Evolutionary conservation across 2,888 invertebrate genomes (phyloP).

Genomic region (Cephus sareptanus): DNA sequence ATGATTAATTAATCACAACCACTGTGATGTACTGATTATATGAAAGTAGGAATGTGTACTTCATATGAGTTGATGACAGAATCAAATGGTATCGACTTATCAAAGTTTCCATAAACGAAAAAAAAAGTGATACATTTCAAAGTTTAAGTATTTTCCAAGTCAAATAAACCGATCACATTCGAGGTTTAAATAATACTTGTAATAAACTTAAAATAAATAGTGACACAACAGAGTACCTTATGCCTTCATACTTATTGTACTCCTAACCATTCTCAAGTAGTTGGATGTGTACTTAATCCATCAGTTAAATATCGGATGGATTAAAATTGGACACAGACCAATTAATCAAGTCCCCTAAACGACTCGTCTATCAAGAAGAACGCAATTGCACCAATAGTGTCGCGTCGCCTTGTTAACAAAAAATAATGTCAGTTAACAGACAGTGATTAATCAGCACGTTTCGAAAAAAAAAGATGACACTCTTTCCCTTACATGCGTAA

Average conservation of each 20-base stretch:
- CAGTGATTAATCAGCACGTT: background rate
- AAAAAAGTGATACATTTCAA: background rate
- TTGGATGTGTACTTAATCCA: background rate
- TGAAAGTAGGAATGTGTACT: background rate
- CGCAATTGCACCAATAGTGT: background rate
- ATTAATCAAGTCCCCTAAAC: background rate
- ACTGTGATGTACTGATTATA: background rate
- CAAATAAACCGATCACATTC: background rate
- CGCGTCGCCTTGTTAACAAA: background rate
- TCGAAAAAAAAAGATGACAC: background rate
- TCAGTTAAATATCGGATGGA: background rate
- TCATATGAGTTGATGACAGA: background rate
- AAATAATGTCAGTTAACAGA: background rate
- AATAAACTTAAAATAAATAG: background rate
- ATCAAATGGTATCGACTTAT: background rate
- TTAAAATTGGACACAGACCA: background rate
- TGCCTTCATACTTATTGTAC: background rate
- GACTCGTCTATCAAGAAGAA: background rate
- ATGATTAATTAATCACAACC: background rate
- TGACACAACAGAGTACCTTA: conserved; percentile 1
- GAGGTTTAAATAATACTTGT: background rate
- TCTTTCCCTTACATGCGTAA: background rate
- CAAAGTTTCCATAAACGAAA: background rate
- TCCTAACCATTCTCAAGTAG: background rate
- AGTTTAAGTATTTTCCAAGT: background rate